Conservation (phyloP, 2,888 invertebrate genomes). For the Tinea pellionella region DNA sequence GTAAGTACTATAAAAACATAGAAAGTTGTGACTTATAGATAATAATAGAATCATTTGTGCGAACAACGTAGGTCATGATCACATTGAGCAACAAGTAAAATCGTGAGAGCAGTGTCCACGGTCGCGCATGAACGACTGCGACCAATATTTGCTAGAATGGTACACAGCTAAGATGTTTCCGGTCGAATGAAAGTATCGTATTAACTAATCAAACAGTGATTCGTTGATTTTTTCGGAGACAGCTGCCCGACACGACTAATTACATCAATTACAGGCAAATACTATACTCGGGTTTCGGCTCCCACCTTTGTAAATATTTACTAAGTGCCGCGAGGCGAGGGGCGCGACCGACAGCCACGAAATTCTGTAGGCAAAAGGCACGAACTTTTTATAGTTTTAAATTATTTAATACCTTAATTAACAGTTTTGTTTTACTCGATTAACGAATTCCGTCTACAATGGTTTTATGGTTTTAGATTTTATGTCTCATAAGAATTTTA, state of each 20-base stretch:
- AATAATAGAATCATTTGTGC: not conserved
- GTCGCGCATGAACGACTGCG: constrained; percentile 55
- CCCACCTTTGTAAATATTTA: constrained; percentile 68
- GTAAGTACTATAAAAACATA: not conserved
- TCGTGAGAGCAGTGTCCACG: constrained; percentile 23
- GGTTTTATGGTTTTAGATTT: no score
- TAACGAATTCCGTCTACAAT: no score
- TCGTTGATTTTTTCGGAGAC: constrained; percentile 42
- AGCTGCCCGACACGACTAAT: constrained; percentile 68
- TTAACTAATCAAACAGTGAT: constrained; percentile 55
- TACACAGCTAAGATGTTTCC: constrained; percentile 63
- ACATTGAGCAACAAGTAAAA: constrained; percentile 8
- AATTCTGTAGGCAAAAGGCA: not conserved
- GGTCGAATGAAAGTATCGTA: constrained; percentile 60
- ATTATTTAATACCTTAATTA: not conserved
- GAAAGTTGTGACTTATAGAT: not conserved
- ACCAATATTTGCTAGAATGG: constrained; percentile 61
- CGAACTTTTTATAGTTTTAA: not conserved
- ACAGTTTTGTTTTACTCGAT: no score
- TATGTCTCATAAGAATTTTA: no score
- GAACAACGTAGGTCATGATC: constrained; percentile 3
- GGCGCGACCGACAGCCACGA: not conserved
- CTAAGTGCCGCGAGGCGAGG: constrained; percentile 27
- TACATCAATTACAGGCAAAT: constrained; percentile 68
- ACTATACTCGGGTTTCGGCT: constrained; percentile 53